A percentile compares a stretch with the other conserved stretches of the same genome.
phyloP scores from a whole-genome alignment of 2,797 vertebrate genomes.

The Onychomys arenicola region DNA sequence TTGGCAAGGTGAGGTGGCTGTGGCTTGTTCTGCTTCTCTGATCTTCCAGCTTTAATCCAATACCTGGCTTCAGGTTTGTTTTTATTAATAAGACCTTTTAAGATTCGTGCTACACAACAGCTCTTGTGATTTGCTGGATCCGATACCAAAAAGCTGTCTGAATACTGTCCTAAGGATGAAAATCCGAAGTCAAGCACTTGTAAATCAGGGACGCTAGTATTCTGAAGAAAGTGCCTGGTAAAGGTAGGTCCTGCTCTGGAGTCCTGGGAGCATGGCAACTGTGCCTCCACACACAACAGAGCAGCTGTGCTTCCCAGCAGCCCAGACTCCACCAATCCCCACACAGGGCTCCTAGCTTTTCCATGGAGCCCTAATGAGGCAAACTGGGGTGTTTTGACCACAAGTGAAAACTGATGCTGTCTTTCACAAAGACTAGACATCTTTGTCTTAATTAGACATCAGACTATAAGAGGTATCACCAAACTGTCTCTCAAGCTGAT shows the following conservation, averaged over 20 bases:
- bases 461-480: background rate
- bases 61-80: too few species aligned
- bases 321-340: background rate
- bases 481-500: background rate
- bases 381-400: rapidly evolving
- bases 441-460: background rate
- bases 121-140: background rate
- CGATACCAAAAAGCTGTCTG: background rate
- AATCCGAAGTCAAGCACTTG: background rate
- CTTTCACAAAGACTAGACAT: background rate
- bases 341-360: background rate
- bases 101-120: too few species aligned
- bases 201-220: background rate
- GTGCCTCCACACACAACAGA: background rate
- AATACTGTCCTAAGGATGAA: background rate
- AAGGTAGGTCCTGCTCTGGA: background rate
- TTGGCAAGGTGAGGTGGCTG: too few species aligned
- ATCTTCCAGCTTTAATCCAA: too few species aligned
- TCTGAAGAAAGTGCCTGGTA: background rate
- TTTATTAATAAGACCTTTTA: too few species aligned
- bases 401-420: background rate
- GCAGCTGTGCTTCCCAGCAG: background rate
- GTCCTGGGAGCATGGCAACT: background rate
- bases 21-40: too few species aligned
- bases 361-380: background rate